Evolutionary conservation across 2,888 invertebrate species (phyloP).

Genomic region (Ernsta delagoae): DNA sequence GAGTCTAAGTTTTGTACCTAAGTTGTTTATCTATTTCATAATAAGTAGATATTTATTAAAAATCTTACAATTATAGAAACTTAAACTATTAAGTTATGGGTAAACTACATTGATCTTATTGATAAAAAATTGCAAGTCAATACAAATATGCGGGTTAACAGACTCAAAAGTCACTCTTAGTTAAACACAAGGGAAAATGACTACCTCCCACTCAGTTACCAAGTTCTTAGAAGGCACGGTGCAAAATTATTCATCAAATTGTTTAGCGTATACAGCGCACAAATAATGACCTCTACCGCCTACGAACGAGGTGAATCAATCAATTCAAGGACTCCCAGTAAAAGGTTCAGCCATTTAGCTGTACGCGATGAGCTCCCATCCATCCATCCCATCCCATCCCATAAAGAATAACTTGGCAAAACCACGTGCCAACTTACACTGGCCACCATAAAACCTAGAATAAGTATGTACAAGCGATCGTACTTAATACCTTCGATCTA

Average conservation of each 20-base stretch:
- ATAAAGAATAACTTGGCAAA: constrained; percentile 39
- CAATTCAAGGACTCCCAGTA: constrained; percentile 69
- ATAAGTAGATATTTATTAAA: no score
- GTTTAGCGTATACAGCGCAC: constrained; percentile 48
- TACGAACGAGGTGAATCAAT: constrained; percentile 73
- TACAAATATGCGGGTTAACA: no score
- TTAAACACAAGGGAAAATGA: constrained; percentile 26
- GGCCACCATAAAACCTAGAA: constrained; percentile 43
- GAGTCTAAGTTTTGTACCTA: no score
- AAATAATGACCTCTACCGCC: constrained; percentile 63
- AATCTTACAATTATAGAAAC: no score
- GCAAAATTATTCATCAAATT: constrained; percentile 49
- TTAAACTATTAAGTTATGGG: no score
- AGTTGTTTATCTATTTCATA: no score
- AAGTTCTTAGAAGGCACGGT: neutral
- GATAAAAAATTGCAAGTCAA: no score
- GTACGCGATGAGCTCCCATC: constrained; percentile 36
- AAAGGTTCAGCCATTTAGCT: constrained; percentile 64
- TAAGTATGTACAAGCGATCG: constrained; percentile 29
- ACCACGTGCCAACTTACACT: constrained; percentile 46
- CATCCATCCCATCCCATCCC: no score
- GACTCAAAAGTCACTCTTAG: neutral
- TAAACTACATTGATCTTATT: no score
- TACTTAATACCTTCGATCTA: constrained; percentile 31
- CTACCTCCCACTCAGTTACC: neutral